Evolutionary conservation across 2,797 vertebrate species (phyloP), one percentile per base, ranked within the genome.

Genomic region (Eupleurogrammus muticus): DNA sequence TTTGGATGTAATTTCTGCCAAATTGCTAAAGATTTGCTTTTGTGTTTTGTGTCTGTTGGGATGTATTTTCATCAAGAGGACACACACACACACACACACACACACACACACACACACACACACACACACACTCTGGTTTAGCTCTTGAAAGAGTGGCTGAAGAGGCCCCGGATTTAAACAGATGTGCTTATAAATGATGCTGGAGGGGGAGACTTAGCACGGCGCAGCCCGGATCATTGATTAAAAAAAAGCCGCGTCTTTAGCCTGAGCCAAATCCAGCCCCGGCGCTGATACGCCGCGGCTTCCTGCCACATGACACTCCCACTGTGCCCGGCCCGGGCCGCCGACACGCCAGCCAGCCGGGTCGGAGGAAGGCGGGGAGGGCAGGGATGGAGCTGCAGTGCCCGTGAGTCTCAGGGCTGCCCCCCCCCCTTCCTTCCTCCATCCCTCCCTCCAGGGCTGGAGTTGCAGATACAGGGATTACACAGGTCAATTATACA

Each of bases 401-500:
- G 62, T 69, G 68, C 52, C 50, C 62, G 16, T 55, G 40, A 75
- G 65, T 66, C 66, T 64, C 63, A 24, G 19, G 61, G 54, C 69
- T 55, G 16, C 70, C 32, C 9, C 49, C 49, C 66, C 23, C 32
- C 9, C 49, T 46, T 63, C 23, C 23, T 50, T 5, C 7, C 42
- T 48, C 51, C 13, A 2, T 8, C 50, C 60, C 19, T 11, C 9
- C 44, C 63, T 65, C 64, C 87, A 79, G 79, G 92, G 91, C 84
- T 68, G 56, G 81, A 75, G 93, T 91, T 93, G 91, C 91, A 95
- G 95, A 97, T 96, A 95, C 87, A 70, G 89, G 95, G 97, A 98
- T 99, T 99, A 98, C 96, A 93, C 89, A 94, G 95, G 96, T 98
- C 97, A 99, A 97, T 99, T 98, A 99, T 99, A 96, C 93, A 94